Percentiles rank a stretch among this genome's conserved stretches.
Conservation (phyloP, 2,113 vertebrate species). For the Sinocyclocheilus maitianheensis region DNA sequence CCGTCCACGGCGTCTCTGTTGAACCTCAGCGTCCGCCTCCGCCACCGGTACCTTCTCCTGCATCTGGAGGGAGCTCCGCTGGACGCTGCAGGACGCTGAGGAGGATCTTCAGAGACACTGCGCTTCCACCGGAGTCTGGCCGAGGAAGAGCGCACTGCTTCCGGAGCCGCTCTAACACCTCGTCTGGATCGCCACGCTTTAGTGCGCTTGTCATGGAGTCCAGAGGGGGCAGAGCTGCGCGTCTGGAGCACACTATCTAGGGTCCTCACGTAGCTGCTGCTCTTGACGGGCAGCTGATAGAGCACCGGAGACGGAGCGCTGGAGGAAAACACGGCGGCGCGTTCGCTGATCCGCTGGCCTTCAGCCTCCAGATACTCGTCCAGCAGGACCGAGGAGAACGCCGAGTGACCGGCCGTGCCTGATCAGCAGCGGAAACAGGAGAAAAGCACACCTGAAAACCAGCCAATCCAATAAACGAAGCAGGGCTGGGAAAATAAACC, state of each 20-base stretch:
- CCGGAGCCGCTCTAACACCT: neutral
- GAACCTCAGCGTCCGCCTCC: neutral
- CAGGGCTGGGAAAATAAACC: neutral
- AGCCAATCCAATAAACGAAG: too few relatives aligned
- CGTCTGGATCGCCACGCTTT: neutral
- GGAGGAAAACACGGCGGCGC: conserved; percentile 82
- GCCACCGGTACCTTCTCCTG: neutral
- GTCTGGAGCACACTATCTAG: conserved; percentile 90
- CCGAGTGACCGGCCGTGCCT: conserved; percentile 83
- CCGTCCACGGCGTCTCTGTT: conserved; percentile 42
- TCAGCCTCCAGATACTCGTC: conserved; percentile 95
- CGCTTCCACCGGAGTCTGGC: neutral
- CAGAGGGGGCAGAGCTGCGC: conserved; percentile 50
- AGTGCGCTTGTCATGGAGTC: neutral
- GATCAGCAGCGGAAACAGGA: conserved; percentile 45
- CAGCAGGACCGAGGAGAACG: conserved; percentile 93
- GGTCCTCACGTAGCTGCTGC: conserved; percentile 94
- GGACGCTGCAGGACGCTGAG: neutral
- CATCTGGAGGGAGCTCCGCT: neutral
- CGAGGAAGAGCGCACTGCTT: neutral
- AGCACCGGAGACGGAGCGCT: conserved; percentile 77
- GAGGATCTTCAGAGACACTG: neutral
- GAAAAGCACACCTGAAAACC: too few relatives aligned
- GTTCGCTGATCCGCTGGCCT: conserved; percentile 88
- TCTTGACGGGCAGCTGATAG: conserved; percentile 89